These are phyloP conservation scores for Petrocephalus microphthalmus DNA, from an alignment of 2,113 vertebrate species.

Conservation along the genomic window DNA sequence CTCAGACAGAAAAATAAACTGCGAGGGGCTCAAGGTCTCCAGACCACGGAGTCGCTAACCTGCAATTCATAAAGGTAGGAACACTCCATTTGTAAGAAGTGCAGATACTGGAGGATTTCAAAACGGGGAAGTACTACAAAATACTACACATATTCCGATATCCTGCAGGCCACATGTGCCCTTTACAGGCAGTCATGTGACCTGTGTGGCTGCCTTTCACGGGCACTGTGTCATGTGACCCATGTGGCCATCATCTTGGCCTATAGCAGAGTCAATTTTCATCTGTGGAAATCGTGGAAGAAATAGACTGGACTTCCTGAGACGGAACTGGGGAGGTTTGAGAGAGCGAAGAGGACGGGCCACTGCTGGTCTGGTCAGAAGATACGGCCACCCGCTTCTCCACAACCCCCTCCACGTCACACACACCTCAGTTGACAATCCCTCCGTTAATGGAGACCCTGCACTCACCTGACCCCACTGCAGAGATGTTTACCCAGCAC, in stretches of 20 bases:
- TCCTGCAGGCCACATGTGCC: background rate
- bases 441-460: conserved; percentile 19
- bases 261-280: background rate
- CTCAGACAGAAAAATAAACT: background rate
- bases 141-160: background rate
- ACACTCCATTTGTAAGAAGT: background rate
- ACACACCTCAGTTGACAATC: conserved; percentile 21
- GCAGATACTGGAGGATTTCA: background rate
- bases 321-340: background rate
- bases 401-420: background rate
- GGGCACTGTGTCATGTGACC: background rate
- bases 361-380: background rate
- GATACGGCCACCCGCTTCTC: background rate
- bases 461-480: conserved; percentile 34
- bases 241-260: background rate
- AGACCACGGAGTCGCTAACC: background rate
- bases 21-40: background rate
- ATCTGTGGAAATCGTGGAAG: background rate
- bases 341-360: background rate
- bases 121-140: background rate
- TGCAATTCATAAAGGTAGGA: background rate
- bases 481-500: conserved; percentile 21
- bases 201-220: background rate
- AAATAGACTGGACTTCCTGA: background rate
- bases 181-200: background rate